phyloP scores from a whole-genome alignment of 2,888 invertebrate genomes.

The Hypena proboscidalis region DNA sequence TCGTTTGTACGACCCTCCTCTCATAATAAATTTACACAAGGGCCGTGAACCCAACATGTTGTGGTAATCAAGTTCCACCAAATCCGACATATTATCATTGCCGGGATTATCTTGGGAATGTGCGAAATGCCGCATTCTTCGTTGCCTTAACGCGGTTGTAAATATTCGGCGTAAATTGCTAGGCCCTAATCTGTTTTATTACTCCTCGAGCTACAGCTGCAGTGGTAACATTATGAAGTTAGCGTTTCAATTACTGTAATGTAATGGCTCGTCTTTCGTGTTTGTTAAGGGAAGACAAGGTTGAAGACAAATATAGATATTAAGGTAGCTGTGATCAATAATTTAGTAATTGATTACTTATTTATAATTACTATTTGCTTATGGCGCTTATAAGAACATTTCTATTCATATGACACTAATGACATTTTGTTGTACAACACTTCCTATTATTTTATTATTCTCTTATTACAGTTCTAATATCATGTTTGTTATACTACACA shows the following conservation, averaged over 20 bases:
- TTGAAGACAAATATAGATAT: no score
- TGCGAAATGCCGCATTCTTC: slow-evolving; percentile 22
- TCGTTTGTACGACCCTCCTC: slow-evolving; percentile 21
- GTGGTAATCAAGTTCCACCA: slow-evolving; percentile 33
- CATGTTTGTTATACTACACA: no score
- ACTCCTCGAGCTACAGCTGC: slow-evolving; percentile 11
- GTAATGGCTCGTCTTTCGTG: no score
- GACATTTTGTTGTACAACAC: no score
- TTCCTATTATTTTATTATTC: no score
- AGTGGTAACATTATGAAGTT: slow-evolving; percentile 5
- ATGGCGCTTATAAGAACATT: no score
- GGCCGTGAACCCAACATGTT: slow-evolving; percentile 21
- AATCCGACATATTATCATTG: slow-evolving; percentile 38
- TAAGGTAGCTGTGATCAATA: no score
- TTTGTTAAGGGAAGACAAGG: no score
- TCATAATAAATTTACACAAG: slow-evolving; percentile 36
- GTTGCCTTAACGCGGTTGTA: slow-evolving; percentile 12
- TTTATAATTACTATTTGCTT: no score
- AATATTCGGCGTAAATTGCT: slow-evolving; percentile 24
- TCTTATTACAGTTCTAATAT: no score
- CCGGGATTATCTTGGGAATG: slow-evolving; percentile 33
- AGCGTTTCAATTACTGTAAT: slow-evolving; percentile 6
- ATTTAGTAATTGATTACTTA: neutral
- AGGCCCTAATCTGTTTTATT: slow-evolving; percentile 31
- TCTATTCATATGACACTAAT: no score